Evolutionary conservation across 2,888 invertebrate species (phyloP).

Genomic region (Elgonia sp.): DNA sequence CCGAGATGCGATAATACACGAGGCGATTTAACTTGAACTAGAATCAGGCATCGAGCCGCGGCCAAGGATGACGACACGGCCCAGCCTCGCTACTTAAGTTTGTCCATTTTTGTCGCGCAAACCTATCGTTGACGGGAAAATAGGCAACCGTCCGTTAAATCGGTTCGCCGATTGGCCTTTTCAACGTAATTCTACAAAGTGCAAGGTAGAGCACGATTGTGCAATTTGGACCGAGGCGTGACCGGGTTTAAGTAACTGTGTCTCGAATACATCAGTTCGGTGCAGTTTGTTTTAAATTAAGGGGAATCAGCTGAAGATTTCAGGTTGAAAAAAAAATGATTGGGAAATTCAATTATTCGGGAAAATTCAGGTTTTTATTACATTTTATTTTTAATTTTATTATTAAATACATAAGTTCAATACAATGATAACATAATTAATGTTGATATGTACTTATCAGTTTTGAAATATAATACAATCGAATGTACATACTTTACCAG

Average conservation of each 20-base stretch:
- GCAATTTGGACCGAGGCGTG: constrained; percentile 60
- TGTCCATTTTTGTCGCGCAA: constrained; percentile 69
- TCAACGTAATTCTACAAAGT: constrained; percentile 62
- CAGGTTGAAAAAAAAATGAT: no score
- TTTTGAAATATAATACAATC: no score
- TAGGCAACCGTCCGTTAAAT: constrained; percentile 48
- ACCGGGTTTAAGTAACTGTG: constrained; percentile 63
- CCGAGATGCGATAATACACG: constrained; percentile 76
- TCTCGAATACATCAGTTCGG: constrained; percentile 28
- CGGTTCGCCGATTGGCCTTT: constrained; percentile 50
- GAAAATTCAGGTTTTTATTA: no score
- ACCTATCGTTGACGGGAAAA: constrained; percentile 50
- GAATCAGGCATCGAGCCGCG: constrained; percentile 74
- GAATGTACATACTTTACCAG: no score
- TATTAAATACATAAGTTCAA: no score
- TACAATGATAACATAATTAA: no score
- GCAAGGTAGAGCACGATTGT: constrained; percentile 56
- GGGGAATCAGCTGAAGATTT: no score
- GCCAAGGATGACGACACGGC: constrained; percentile 73
- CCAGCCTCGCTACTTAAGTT: constrained; percentile 66
- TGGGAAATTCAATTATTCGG: no score
- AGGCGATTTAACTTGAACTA: constrained; percentile 79
- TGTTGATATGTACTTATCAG: no score
- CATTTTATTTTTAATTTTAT: no score
- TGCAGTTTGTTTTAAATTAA: constrained; percentile 2